Percentiles rank a stretch among this genome's conserved stretches.
Evolutionary conservation across 2,888 invertebrate species (phyloP).

Genomic region (Acleris emargana): DNA sequence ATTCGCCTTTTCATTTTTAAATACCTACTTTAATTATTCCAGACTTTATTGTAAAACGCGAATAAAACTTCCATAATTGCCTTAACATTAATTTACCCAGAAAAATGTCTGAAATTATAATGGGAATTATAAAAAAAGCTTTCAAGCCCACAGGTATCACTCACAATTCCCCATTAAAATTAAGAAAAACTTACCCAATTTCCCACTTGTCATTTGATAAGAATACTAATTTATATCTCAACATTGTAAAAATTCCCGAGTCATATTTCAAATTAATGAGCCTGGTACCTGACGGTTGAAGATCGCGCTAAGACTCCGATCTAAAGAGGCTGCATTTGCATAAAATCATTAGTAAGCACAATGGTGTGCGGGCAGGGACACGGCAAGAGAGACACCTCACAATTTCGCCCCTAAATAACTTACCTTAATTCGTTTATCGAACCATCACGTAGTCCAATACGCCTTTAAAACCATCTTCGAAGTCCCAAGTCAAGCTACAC

Average conservation of each 20-base stretch:
- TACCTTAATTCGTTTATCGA: constrained; percentile 45
- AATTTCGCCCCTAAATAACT: constrained; percentile 66
- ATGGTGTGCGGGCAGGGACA: constrained; percentile 81
- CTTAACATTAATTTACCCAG: too few relatives aligned
- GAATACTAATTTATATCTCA: constrained; percentile 67
- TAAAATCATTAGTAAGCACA: constrained; percentile 85
- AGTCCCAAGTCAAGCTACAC: background rate
- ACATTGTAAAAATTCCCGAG: constrained; percentile 70
- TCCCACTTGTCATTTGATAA: constrained; percentile 58
- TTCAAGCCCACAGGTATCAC: background rate
- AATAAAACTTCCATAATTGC: too few relatives aligned
- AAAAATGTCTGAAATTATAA: too few relatives aligned
- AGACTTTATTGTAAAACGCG: too few relatives aligned
- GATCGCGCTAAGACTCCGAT: constrained; percentile 84
- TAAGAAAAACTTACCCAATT: constrained; percentile 42
- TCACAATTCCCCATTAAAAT: constrained; percentile 31
- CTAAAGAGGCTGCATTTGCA: constrained; percentile 84
- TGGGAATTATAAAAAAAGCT: too few relatives aligned
- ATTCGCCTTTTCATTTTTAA: too few relatives aligned
- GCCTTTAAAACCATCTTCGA: constrained; percentile 1
- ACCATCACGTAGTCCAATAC: constrained; percentile 49
- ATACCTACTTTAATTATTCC: too few relatives aligned
- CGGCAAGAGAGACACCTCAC: constrained; percentile 75
- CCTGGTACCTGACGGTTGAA: constrained; percentile 81
- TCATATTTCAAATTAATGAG: constrained; percentile 83